A percentile compares a stretch with the other conserved stretches of the same genome.
Evolutionary conservation across 2,113 vertebrate genomes (phyloP).

Genomic region (Hippocampus guttulatus): DNA sequence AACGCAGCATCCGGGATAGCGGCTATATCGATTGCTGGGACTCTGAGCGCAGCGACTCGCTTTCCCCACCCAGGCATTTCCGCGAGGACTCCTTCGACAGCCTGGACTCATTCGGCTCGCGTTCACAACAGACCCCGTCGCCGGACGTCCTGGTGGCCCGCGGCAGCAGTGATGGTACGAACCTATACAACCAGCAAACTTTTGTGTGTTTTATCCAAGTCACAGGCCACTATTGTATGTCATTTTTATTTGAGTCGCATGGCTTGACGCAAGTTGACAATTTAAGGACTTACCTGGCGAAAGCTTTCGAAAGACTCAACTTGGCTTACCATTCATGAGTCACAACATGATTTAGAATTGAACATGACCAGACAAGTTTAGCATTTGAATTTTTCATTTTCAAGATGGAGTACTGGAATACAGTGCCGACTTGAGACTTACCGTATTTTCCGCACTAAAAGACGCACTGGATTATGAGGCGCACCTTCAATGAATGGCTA

Average conservation of each 20-base stretch:
- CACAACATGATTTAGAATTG: not conserved
- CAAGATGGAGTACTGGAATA: not conserved
- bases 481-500: too few species aligned
- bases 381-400: not conserved
- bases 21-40: conserved; percentile 98
- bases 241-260: not conserved
- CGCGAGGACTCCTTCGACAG: conserved; percentile 98
- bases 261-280: not conserved
- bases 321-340: not conserved
- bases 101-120: conserved; percentile 95
- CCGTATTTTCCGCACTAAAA: too few species aligned
- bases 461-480: too few species aligned
- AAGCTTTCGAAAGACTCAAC: not conserved
- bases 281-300: not conserved
- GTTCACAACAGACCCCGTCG: conserved; percentile 92
- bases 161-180: conserved; percentile 92
- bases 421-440: not conserved
- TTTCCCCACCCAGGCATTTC: conserved; percentile 87
- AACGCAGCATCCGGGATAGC: conserved; percentile 90
- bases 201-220: too few species aligned
- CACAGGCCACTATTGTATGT: not conserved
- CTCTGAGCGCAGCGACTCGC: conserved; percentile 92
- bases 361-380: not conserved
- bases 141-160: conserved; percentile 88
- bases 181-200: not conserved